Evolutionary conservation across 1,140 invertebrate genomes (phyloP), one percentile per base, ranked within the genome.

Genomic region (Cyclargus thomasi): DNA sequence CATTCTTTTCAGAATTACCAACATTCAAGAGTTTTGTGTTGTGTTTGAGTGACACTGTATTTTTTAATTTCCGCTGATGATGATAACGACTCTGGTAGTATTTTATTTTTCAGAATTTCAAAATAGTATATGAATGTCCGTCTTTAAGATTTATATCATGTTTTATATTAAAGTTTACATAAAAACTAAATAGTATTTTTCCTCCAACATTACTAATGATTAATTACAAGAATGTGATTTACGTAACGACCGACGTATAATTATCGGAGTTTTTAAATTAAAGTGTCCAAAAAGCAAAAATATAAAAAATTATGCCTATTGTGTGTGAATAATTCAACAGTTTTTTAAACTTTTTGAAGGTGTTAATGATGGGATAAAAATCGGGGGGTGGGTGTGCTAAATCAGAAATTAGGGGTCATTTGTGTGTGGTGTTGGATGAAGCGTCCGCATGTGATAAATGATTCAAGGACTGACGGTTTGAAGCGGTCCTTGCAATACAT

Each of bases 351-450:
- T 59, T 59, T 59, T 20, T 59, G 20, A 59, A 20, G 17, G 55
- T 20, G 17, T 6, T 59, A 59, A 20, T 59, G 14, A 59, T 59
- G 67, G 29, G 10, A 36, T 29, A 63, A 70, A 62, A 68, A 29
- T 16, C 23, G 7, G 68, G 67, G 79, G 79, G 83, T 71, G 84
- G 78, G 84, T 81, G 84, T 86, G 84, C 82, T 83, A 78, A 86
- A 88, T 88, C 78, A 77, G 79, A 88, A 86, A 88, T 88, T 88
- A 86, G 53, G 65, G 64, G 62, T 71, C 73, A 67, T 75, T 82
- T 74, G 65, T 75, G 53, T 67, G 5, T 8, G 29, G 29, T 2
- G 29, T 29, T 5, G 23, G 63, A 62, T 62, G 68, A 47, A 47
- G 39, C 36, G 8, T 8, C 55, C 68, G 55, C 21, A 11, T 8